Percentiles rank a stretch among this genome's conserved stretches.
Conservation (phyloP, 1,140 invertebrate genomes). For the Physella acuta region DNA sequence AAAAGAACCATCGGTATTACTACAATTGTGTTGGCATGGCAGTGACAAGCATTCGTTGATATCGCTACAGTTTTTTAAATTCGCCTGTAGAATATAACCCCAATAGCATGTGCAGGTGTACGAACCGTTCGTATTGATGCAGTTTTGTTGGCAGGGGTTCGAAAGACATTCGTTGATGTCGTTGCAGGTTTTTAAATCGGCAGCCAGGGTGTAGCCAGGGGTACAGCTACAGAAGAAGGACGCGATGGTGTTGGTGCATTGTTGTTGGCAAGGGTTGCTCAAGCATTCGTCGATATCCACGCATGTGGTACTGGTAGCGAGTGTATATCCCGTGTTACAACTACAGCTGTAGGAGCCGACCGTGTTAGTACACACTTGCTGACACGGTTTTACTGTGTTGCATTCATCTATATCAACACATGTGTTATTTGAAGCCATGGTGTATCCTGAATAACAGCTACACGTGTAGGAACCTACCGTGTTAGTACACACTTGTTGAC, state of each 20-base stretch:
- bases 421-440: not conserved
- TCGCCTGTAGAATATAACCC: not conserved
- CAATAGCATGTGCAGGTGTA: not conserved
- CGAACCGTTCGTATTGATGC: not conserved
- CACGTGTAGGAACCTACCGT: not conserved
- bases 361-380: not conserved
- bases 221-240: constrained; percentile 29
- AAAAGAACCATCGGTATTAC: not conserved
- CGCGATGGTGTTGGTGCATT: constrained; percentile 31
- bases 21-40: not conserved
- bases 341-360: not conserved
- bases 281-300: constrained; percentile 26
- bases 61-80: not conserved
- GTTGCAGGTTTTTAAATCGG: not conserved
- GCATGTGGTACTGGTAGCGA: not conserved
- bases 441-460: not conserved
- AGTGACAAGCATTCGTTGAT: not conserved
- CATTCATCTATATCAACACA: constrained; percentile 10
- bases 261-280: constrained; percentile 6
- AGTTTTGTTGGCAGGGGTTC: not conserved
- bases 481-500: not conserved
- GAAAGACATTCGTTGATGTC: constrained; percentile 16
- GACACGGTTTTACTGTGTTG: not conserved
- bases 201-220: constrained; percentile 24
- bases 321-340: not conserved